Evolutionary conservation across 2,113 vertebrate species (phyloP).

Genomic region (Callipepla californica): DNA sequence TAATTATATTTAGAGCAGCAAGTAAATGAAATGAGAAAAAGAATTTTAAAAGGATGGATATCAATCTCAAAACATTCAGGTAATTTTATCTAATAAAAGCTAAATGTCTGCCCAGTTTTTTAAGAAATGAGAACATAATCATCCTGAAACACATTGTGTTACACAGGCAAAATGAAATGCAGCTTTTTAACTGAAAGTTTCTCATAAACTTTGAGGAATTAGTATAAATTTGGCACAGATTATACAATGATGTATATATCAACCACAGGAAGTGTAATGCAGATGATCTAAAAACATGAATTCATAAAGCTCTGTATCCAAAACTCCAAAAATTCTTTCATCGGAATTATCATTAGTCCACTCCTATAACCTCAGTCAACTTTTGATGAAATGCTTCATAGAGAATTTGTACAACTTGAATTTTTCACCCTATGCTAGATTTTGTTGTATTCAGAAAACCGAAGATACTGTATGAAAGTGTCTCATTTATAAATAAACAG

Average conservation of each 20-base stretch:
- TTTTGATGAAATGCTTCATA: neutral
- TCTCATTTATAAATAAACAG: neutral
- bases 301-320: neutral
- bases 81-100: neutral
- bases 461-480: neutral
- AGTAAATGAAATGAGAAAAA: neutral
- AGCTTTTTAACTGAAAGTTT: neutral
- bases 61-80: neutral
- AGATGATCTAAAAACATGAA: neutral
- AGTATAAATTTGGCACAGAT: neutral
- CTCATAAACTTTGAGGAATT: neutral
- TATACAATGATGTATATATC: neutral
- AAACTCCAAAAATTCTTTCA: neutral
- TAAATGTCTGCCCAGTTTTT: neutral
- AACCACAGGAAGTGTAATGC: neutral
- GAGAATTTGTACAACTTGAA: neutral
- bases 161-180: neutral
- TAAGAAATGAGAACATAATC: neutral
- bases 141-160: neutral
- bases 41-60: neutral
- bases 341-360: neutral
- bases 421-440: neutral
- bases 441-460: neutral
- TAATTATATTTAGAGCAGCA: neutral
- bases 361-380: neutral